Evolutionary conservation across 2,113 vertebrate genomes (phyloP), one percentile per base, ranked within the genome.

Genomic region (Lepisosteus osseus): DNA sequence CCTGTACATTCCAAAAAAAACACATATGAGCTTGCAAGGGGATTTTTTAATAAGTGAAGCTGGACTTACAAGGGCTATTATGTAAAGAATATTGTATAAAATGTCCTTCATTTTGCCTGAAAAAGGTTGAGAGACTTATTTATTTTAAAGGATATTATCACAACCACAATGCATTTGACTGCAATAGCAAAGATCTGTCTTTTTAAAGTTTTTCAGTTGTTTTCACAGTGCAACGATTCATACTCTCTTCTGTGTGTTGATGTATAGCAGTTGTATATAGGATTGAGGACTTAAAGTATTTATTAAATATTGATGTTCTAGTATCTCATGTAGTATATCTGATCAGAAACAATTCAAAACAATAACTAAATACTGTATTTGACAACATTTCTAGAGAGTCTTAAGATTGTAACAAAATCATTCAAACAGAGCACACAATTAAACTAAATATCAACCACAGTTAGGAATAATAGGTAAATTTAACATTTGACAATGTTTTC

Each of bases 251-350:
- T 77, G 89, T 87, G 85, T 89, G 79, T 84, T 80, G 73, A 86
- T 95, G 93, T 95, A 91, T 85, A 95, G 86, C 89, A 88, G 85
- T 88, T 97, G 95, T 97, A 96, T 86, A 95, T 94, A 94, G 90
- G 88, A 91, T 89, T 81, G 85, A 94, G 89, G 94, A 89, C 86
- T 84, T 80, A 88, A 91, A 86, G 84, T 98, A 97, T 98, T 98
- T 97, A 97, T 97, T 97, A 84, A 94, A 90, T 86, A 76, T 86
- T 81, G 84, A 91, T 79, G 85, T 82, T 83, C 79, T 79, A 84
- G 88, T 89, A 87, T 90, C 87, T 88, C 87, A 83, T 86, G 83
- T 86, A 77, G 82, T 84, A 80, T 87, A 77, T 84, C 85, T 86
- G 76, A 3, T 70, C 71, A 76, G 70, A 82, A 87, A 75, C 83